These are phyloP conservation scores for Phataginus tetradactyla DNA, from an alignment of 2,797 vertebrate genomes.

Conservation along the genomic window DNA sequence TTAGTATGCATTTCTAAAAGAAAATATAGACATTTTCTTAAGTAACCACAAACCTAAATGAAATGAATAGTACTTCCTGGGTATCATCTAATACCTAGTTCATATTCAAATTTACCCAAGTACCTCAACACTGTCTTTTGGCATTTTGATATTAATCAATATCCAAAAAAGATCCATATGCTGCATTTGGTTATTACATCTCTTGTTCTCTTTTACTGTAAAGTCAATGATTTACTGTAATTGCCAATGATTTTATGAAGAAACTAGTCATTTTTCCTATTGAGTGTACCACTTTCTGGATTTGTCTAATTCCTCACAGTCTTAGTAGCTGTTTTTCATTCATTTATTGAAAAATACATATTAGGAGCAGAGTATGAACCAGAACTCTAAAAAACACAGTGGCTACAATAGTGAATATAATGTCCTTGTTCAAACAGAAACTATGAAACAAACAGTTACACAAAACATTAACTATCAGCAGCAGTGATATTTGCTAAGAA, in stretches of 20 bases:
- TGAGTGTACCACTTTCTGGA: not conserved
- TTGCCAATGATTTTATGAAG: not conserved
- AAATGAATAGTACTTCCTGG: slow-evolving; percentile 20
- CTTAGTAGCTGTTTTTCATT: not conserved
- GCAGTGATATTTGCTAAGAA: not conserved
- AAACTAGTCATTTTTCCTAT: not conserved
- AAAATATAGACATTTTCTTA: slow-evolving; percentile 13
- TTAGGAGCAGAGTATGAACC: not conserved
- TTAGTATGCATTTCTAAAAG: not conserved
- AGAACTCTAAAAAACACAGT: not conserved
- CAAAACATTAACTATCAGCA: not conserved
- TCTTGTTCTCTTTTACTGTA: not conserved
- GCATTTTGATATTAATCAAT: not conserved
- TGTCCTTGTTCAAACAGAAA: not conserved
- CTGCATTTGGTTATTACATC: not conserved
- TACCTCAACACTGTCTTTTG: not conserved
- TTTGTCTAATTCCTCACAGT: not conserved
- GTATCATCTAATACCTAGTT: not conserved
- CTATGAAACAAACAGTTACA: not conserved
- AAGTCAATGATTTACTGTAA: too few species aligned
- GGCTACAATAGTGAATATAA: not conserved
- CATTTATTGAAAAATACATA: not conserved
- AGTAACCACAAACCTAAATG: not conserved
- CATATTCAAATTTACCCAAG: not conserved
- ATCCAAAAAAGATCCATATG: not conserved